Percentiles rank a stretch among this genome's conserved stretches.
These are phyloP conservation scores for Sprattus sprattus DNA, from an alignment of 2,113 vertebrate genomes.

Conservation along the genomic window DNA sequence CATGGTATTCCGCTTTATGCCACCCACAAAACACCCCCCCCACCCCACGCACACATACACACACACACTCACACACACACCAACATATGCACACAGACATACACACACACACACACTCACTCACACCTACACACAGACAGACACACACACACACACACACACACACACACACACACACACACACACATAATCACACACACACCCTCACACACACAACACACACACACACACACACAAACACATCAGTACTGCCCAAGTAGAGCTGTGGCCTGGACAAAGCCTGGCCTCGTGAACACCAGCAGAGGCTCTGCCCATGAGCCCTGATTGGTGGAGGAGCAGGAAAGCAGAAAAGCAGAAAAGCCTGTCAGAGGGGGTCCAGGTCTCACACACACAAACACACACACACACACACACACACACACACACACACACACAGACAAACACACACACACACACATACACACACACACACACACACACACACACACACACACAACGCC, in stretches of 20 bases:
- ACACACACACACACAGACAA: too few species aligned
- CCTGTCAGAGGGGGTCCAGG: conserved; percentile 59
- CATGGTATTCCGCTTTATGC: conserved; percentile 81
- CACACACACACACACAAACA: conserved; percentile 55
- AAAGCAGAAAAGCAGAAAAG: conserved; percentile 62
- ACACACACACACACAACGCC: too few species aligned
- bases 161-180: not conserved
- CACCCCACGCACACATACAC: conserved; percentile 31
- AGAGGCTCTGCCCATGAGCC: conserved; percentile 51
- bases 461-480: too few species aligned
- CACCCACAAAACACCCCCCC: conserved; percentile 36
- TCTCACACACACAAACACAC: too few species aligned
- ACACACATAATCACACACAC: not conserved
- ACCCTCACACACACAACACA: not conserved
- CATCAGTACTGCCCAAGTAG: conserved; percentile 66
- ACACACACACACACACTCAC: not conserved
- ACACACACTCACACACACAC: conserved; percentile 35
- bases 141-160: conserved; percentile 13
- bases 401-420: too few species aligned
- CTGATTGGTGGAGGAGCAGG: conserved; percentile 68
- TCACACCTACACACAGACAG: not conserved
- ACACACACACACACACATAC: too few species aligned
- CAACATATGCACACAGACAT: conserved; percentile 35
- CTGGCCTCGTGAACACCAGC: conserved; percentile 42
- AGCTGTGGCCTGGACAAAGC: conserved; percentile 60